Evolutionary conservation across 2,113 vertebrate genomes (phyloP).

Genomic region (Tonatia bakeri): DNA sequence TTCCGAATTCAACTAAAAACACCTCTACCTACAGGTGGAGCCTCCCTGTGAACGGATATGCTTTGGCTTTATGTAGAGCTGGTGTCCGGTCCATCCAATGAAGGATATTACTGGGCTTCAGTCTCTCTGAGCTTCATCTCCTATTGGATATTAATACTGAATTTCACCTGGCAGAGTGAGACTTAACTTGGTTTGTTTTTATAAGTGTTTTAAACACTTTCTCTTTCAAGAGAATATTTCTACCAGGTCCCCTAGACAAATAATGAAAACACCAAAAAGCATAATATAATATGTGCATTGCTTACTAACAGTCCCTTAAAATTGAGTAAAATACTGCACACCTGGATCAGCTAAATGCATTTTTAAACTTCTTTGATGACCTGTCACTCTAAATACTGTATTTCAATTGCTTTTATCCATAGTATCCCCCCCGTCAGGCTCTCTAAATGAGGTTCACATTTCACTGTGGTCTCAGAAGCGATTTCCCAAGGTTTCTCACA

Average conservation of each 20-base stretch:
- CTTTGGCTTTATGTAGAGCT: background rate
- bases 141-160: background rate
- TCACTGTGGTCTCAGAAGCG: conserved; percentile 52
- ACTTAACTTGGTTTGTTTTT: conserved; percentile 49
- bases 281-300: conserved; percentile 47
- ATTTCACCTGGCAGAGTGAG: background rate
- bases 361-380: conserved; percentile 73
- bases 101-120: background rate
- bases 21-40: background rate
- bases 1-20: background rate
- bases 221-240: conserved; percentile 67
- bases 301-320: conserved; percentile 60
- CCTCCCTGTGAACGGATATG: background rate
- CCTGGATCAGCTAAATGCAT: conserved; percentile 69
- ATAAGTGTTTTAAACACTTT: conserved; percentile 45
- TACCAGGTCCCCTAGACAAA: conserved; percentile 39
- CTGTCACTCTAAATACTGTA: conserved; percentile 64
- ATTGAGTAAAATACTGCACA: conserved; percentile 63
- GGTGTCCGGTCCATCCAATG: background rate
- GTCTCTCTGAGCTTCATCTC: background rate
- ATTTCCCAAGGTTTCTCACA: conserved; percentile 51
- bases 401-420: conserved; percentile 65
- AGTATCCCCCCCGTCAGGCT: conserved; percentile 43
- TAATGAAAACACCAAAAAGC: conserved; percentile 69
- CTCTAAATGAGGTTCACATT: conserved; percentile 69